Evolutionary conservation across 2,888 invertebrate species (phyloP), one percentile per base, ranked within the genome.

Genomic region (Melieria picta): DNA sequence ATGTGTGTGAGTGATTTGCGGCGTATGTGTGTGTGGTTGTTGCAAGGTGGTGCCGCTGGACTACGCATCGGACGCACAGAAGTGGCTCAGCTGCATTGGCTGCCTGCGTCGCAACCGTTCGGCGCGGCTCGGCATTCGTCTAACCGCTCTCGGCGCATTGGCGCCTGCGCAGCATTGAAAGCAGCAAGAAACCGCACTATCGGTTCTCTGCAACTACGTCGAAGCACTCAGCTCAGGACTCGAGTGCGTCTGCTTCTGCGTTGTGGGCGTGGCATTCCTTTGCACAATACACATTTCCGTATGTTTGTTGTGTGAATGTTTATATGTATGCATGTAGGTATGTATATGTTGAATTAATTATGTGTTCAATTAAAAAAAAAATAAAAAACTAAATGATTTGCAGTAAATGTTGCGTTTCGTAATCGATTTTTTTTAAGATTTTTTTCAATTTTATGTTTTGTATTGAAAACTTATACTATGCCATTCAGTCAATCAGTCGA

Each of bases 401-500:
- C 45, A 56, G 4, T 69, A 52, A 69, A 43, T 46, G 67, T 62
- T 46, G 30, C 55, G 30, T 69, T 60, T 63, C 2, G 63, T 67
- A 67, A 66, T 45, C 63, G 65, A 71, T 69, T 66, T 58, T 47
- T 7, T 62, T 10, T 55, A 30, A 42, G 30, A 52, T 63, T 30
- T 56, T 67, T 72, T 69, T 64, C 10, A 65, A n/a, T 58, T 67
- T 55, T 65, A 60, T 65, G 55, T 67, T 64, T 61, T 67, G 65
- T 65, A 72, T 74, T 69, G 66, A 67, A 73, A 71, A 74, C 76
- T 76, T 75, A 76, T 65, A 74, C 76, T 75, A 75, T 71, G 65
- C 83, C 83, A 83, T 83, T 84, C 83, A 84, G 83, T 84, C 83
- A 84, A 83, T 84, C 83, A 83, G 84, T 84, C 83, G 83, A 83